Percentiles rank a stretch among this genome's conserved stretches.
These are phyloP conservation scores for Maconellicoccus hirsutus DNA, from an alignment of 1,140 invertebrate genomes.

Conservation along the genomic window DNA sequence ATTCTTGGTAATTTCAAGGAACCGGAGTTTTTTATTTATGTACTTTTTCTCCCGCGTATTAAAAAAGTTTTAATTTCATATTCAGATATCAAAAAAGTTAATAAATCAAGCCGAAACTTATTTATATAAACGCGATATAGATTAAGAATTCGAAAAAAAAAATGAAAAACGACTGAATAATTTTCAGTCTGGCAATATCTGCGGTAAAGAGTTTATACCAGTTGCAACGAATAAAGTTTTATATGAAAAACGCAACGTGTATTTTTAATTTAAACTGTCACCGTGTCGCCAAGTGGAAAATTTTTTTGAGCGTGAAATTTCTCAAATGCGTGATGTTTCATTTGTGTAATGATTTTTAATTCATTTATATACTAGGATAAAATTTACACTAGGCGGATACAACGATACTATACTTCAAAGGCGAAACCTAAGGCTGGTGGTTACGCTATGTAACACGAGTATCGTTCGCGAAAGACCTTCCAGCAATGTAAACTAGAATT, in stretches of 20 bases:
- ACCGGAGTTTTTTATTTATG: not conserved
- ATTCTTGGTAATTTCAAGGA: not conserved
- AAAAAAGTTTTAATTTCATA: conserved; percentile 2
- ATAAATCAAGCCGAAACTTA: not conserved
- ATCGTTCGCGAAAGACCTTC: no score
- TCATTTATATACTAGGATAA: not conserved
- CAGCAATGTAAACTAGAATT: no score
- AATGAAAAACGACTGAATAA: not conserved
- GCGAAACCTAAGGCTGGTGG: no score
- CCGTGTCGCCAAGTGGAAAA: not conserved
- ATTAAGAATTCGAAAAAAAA: not conserved
- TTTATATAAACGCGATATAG: not conserved
- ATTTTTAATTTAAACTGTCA: conserved; percentile 6
- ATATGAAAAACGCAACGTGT: not conserved
- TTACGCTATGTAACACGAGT: no score
- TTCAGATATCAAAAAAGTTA: not conserved
- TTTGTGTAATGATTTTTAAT: not conserved
- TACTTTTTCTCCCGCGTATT: not conserved
- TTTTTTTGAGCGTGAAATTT: not conserved
- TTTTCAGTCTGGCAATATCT: not conserved
- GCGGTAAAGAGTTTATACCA: not conserved
- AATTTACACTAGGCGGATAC: not conserved
- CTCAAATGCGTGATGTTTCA: not conserved
- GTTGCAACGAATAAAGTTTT: not conserved
- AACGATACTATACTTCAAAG: no score